Evolutionary conservation across 2,888 invertebrate species (phyloP).

Genomic region (Ethmia dodecea): DNA sequence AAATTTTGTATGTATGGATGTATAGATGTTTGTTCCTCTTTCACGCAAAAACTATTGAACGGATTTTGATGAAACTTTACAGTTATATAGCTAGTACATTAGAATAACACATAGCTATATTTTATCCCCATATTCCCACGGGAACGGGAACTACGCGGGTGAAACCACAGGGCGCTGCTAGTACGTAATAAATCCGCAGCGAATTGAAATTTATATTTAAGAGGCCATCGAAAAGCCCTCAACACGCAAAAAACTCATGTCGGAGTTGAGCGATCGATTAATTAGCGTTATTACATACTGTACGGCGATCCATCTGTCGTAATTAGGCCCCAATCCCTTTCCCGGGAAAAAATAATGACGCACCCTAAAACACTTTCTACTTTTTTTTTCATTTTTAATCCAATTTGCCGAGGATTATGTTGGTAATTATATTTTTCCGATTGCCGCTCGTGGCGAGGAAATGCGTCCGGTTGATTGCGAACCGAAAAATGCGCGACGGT

Average conservation of each 20-base stretch:
- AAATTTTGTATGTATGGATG: too few species aligned
- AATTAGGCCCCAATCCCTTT: constrained; percentile 69
- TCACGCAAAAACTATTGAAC: too few species aligned
- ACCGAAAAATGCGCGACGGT: constrained; percentile 54
- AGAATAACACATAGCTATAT: too few species aligned
- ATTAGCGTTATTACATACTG: constrained; percentile 72
- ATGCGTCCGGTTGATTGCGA: constrained; percentile 67
- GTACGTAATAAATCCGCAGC: too few species aligned
- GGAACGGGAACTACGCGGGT: too few species aligned
- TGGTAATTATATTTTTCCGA: constrained; percentile 78
- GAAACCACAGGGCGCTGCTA: too few species aligned
- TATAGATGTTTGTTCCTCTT: too few species aligned
- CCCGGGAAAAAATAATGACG: constrained; percentile 74
- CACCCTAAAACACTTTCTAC: constrained; percentile 73
- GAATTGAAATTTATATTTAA: too few species aligned
- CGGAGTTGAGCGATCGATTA: constrained; percentile 61
- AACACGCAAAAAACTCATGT: constrained; percentile 51
- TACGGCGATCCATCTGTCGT: constrained; percentile 73
- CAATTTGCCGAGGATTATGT: constrained; percentile 78
- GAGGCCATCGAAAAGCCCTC: too few species aligned
- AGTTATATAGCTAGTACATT: too few species aligned
- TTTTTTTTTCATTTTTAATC: constrained; percentile 76
- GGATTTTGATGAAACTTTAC: too few species aligned
- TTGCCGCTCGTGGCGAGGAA: constrained; percentile 61
- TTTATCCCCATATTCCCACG: too few species aligned